Percentiles rank a stretch among this genome's conserved stretches.
These are phyloP conservation scores for Borostomias antarcticus DNA, from an alignment of 2,797 vertebrate species.

Conservation along the genomic window DNA sequence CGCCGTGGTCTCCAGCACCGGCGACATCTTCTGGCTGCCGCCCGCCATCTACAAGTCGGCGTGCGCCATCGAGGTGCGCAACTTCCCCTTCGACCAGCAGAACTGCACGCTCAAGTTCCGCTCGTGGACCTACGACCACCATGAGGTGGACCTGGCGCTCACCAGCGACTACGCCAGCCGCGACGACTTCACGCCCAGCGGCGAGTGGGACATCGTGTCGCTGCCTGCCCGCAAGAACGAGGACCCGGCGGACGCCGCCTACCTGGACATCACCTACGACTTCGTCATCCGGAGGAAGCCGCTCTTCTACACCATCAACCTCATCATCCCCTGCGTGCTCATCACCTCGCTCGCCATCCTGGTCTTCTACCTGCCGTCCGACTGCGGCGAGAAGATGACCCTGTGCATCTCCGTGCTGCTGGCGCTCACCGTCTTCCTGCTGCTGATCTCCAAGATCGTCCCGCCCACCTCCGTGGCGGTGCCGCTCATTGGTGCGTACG, in stretches of 20 bases:
- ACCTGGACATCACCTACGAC: slow-evolving; percentile 82
- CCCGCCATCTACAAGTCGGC: slow-evolving; percentile 84
- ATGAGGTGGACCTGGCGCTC: slow-evolving; percentile 79
- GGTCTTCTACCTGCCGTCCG: slow-evolving; percentile 82
- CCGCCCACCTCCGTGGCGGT: slow-evolving; percentile 82
- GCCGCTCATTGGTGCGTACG: slow-evolving; percentile 79
- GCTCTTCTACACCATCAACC: slow-evolving; percentile 82
- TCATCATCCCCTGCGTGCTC: slow-evolving; percentile 81
- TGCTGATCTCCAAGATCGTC: slow-evolving; percentile 83
- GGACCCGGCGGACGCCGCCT: slow-evolving; percentile 75
- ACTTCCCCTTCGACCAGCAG: slow-evolving; percentile 84
- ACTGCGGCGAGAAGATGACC: slow-evolving; percentile 82
- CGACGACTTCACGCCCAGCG: slow-evolving; percentile 81
- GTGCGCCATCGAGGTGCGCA: slow-evolving; percentile 81
- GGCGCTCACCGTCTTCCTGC: slow-evolving; percentile 82
- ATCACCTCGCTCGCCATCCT: slow-evolving; percentile 81
- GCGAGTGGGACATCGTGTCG: slow-evolving; percentile 83
- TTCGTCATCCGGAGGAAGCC: slow-evolving; percentile 82
- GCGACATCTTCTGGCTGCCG: slow-evolving; percentile 83
- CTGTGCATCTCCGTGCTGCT: slow-evolving; percentile 81
- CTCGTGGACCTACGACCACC: slow-evolving; percentile 84
- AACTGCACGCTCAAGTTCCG: slow-evolving; percentile 85
- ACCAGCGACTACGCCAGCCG: slow-evolving; percentile 80
- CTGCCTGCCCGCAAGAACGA: slow-evolving; percentile 79
- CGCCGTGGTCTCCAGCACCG: slow-evolving; percentile 77